These are phyloP conservation scores for Eublepharis macularius DNA, from an alignment of 2,113 vertebrate genomes.

Conservation along the genomic window DNA sequence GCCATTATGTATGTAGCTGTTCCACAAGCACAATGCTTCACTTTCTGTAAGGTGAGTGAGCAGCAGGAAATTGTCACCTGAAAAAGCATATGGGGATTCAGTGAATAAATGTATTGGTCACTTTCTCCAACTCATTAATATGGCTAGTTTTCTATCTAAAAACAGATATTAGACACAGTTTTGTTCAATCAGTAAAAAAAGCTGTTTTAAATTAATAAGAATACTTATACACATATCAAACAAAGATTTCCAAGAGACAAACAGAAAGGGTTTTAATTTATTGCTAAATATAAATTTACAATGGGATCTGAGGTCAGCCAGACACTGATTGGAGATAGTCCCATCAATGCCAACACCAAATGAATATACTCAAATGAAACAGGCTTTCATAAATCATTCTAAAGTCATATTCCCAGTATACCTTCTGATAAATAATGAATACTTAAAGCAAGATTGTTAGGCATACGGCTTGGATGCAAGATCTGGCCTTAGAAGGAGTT, in stretches of 20 bases:
- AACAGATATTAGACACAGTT: neutral
- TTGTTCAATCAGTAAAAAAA: neutral
- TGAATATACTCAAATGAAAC: neutral
- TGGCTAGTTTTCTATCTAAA: neutral
- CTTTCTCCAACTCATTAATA: neutral
- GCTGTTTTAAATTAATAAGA: constrained; percentile 37
- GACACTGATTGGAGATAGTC: neutral
- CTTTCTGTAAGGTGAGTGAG: neutral
- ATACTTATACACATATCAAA: constrained; percentile 49
- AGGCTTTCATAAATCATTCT: constrained; percentile 30
- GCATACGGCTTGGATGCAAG: constrained; percentile 60
- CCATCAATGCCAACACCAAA: neutral
- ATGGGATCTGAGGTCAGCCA: neutral
- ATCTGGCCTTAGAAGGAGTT: constrained; percentile 61
- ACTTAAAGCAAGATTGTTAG: constrained; percentile 57
- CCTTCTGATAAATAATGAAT: constrained; percentile 61
- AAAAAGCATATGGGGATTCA: neutral
- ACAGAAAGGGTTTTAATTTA: constrained; percentile 53
- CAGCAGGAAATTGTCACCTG: neutral
- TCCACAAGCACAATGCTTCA: neutral
- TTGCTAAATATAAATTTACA: neutral
- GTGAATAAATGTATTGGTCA: neutral
- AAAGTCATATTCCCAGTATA: constrained; percentile 43
- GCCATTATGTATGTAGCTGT: neutral
- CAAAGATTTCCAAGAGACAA: constrained; percentile 70